These are phyloP conservation scores for Mohoua ochrocephala DNA, from an alignment of 2,113 vertebrate genomes.

Conservation along the genomic window DNA sequence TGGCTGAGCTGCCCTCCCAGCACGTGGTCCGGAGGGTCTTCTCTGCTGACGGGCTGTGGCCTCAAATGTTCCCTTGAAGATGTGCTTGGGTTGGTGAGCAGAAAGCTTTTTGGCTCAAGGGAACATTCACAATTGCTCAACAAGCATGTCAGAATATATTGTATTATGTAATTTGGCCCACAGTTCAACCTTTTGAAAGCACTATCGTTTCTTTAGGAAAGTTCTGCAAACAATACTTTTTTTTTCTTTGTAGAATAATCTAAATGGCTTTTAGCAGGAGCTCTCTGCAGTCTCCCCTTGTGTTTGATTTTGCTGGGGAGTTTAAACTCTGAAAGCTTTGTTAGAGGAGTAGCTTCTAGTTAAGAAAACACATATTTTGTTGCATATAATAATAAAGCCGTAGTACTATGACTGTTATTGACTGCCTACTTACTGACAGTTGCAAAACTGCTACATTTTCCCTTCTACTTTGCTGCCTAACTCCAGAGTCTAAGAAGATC, in stretches of 20 bases:
- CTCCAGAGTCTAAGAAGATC: background rate
- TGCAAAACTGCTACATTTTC: background rate
- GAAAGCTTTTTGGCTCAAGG: conserved; percentile 28
- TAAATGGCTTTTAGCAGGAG: background rate
- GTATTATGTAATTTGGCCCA: background rate
- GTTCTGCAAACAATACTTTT: background rate
- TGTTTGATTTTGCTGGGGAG: conserved; percentile 7
- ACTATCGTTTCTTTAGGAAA: background rate
- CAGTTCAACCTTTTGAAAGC: background rate
- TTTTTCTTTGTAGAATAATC: background rate
- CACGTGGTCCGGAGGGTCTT: background rate
- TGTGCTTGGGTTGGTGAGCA: background rate
- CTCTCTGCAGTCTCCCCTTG: background rate
- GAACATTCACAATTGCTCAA: background rate
- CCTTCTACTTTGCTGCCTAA: background rate
- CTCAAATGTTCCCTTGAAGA: background rate
- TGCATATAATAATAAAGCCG: background rate
- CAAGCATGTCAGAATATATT: background rate
- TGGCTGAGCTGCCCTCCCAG: rapidly evolving
- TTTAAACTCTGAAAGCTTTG: background rate
- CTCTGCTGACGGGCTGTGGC: rapidly evolving
- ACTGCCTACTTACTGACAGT: background rate
- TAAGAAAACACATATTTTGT: background rate
- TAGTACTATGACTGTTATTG: background rate
- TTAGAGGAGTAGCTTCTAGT: background rate